These are phyloP conservation scores for Eunapius fragilis DNA, from an alignment of 37 sponge, comb jelly and placozoan genomes.

Conservation along the genomic window DNA sequence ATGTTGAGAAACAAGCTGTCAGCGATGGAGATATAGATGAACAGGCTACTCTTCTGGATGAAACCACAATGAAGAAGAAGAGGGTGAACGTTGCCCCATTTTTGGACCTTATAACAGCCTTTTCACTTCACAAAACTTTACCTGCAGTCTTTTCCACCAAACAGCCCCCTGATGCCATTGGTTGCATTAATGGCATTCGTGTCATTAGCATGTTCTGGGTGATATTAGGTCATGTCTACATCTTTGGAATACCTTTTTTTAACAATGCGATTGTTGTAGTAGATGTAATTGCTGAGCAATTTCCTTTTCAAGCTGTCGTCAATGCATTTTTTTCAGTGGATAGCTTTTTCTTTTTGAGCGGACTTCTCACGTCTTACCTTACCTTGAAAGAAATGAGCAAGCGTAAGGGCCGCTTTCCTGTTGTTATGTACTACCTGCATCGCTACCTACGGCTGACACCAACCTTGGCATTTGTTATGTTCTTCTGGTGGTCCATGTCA, in stretches of 20 bases:
- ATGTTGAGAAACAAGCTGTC: not conserved
- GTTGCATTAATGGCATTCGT: slow-evolving; percentile 78
- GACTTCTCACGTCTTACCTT: slow-evolving; percentile 76
- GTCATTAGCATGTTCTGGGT: slow-evolving; percentile 91
- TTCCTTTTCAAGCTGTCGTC: slow-evolving; percentile 53
- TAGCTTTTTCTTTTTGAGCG: slow-evolving; percentile 85
- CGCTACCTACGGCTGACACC: slow-evolving; percentile 84
- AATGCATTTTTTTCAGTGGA: slow-evolving; percentile 80
- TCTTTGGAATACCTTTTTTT: not conserved
- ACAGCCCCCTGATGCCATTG: slow-evolving; percentile 64
- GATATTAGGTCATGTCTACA: slow-evolving; percentile 64
- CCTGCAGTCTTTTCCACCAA: slow-evolving; percentile 59
- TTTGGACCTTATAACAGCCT: slow-evolving; percentile 34
- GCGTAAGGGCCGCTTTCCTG: slow-evolving; percentile 57
- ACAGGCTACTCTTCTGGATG: not conserved
- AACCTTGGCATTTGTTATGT: slow-evolving; percentile 67
- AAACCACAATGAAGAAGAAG: not conserved
- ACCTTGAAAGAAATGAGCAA: slow-evolving; percentile 65
- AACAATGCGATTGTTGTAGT: slow-evolving; percentile 10
- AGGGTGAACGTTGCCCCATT: not conserved
- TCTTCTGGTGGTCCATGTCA: slow-evolving; percentile 58
- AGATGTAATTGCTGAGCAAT: slow-evolving; percentile 1
- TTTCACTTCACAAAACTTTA: slow-evolving; percentile 76
- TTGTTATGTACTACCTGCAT: slow-evolving; percentile 74
- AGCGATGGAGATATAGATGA: not conserved